A percentile compares a stretch with the other conserved stretches of the same genome.
phyloP scores from a whole-genome alignment of 1,140 invertebrate genomes.

The Drosophila nigrodunni region DNA sequence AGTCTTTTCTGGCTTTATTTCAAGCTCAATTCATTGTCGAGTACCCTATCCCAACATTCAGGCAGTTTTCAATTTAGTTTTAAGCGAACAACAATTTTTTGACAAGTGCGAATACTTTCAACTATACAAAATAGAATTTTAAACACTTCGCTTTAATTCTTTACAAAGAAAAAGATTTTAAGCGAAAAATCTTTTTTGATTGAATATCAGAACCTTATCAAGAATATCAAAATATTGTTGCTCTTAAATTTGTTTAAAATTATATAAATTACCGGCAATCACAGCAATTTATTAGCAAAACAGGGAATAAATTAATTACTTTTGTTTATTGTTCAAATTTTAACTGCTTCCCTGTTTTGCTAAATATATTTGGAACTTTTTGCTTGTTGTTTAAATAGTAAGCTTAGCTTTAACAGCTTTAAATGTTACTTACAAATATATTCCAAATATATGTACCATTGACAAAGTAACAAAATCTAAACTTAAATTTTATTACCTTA shows the following conservation, averaged over 20 bases:
- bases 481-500: background rate
- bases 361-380: slow-evolving; percentile 40
- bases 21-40: slow-evolving; percentile 85
- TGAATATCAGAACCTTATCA: slow-evolving; percentile 48
- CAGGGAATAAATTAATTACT: slow-evolving; percentile 9
- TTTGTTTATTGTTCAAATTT: background rate
- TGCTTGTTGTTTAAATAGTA: background rate
- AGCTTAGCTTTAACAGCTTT: background rate
- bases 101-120: slow-evolving; percentile 17
- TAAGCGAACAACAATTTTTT: slow-evolving; percentile 76
- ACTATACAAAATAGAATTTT: background rate
- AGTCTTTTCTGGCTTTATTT: slow-evolving; percentile 59
- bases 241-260: slow-evolving; percentile 30
- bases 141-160: background rate
- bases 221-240: slow-evolving; percentile 75
- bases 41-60: slow-evolving; percentile 99
- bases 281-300: slow-evolving; percentile 15
- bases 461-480: background rate
- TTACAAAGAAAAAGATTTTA: slow-evolving; percentile 83
- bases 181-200: slow-evolving; percentile 84
- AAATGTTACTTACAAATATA: background rate
- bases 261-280: slow-evolving; percentile 11
- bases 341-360: slow-evolving; percentile 1
- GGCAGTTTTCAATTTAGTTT: slow-evolving; percentile 88
- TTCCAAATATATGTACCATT: slow-evolving; percentile 26